Evolutionary conservation across 2,888 invertebrate genomes (phyloP), one percentile per base, ranked within the genome.

Genomic region (Kuschelorhynchus macadamiae): DNA sequence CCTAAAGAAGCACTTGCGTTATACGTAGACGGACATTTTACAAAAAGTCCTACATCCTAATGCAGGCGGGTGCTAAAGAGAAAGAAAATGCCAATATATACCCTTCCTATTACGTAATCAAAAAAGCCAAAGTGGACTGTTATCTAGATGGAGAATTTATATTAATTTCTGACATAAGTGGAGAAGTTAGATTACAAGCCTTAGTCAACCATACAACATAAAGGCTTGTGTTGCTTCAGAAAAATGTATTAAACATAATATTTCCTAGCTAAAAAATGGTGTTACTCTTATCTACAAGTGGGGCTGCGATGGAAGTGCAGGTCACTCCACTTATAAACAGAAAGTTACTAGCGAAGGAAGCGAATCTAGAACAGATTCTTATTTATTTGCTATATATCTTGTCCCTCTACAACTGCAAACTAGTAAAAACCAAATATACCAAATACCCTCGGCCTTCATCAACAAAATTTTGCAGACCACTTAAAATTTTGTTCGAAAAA

Each of bases 401-500:
- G 61, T 65, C 47, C 67, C 67, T 8, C 25, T 62, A 20, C 67
- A 42, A 36, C 30, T 67, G 42, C 14, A 39, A 30, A 11, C 50
- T 25, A 46, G 52, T 11, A 46, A 68, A 21, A 42, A 32, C 4
- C 46, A 5, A 14, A 68, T 68, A 42, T 11, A 53, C 8, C 67
- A 56, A 69, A 52, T 60, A 69, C 60, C 42, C 14, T 32, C 59
- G 60, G 5, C 16, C 69, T 14, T 69, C 65, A 7, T 69, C 65
- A n/a, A 67, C 65, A 3, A 69, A 65, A 36, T 69, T 55, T 42
- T 69, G 69, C 47, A 42, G 61, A 62, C 62, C 70, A 21, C 30
- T 70, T 18, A 70, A 25, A 25, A 25, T 25, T 25, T 25, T 25
- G 25, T 25, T 3, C 25, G 25, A 25, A 25, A 25, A 25, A n/a